Conservation (phyloP, 2,797 vertebrate species). For the Hylomyscus alleni region DNA sequence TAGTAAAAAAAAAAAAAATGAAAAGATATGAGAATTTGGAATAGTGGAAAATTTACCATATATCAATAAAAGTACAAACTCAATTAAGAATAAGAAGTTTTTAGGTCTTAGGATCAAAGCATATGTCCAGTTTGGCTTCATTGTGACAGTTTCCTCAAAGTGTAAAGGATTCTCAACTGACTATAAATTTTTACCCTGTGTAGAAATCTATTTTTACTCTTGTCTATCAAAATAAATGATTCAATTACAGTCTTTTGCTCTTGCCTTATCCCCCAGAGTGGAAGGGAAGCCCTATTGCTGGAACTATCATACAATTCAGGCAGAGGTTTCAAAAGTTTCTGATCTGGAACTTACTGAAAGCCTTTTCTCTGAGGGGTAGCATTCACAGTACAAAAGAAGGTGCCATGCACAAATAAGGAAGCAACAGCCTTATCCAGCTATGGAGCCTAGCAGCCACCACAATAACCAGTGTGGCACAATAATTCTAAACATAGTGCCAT, state of each 20-base stretch:
- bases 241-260: background rate
- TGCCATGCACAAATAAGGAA: background rate
- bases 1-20: background rate
- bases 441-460: background rate
- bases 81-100: background rate
- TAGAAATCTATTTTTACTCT: background rate
- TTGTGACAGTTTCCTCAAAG: background rate
- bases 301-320: background rate
- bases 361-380: background rate
- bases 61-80: background rate
- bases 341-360: background rate
- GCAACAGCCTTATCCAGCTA: background rate
- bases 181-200: background rate
- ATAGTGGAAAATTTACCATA: background rate
- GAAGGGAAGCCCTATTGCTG: background rate
- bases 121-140: background rate
- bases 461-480: background rate
- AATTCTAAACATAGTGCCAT: background rate
- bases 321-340: background rate
- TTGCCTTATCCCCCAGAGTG: background rate
- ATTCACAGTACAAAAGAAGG: background rate
- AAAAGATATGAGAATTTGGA: background rate
- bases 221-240: background rate
- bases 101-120: background rate
- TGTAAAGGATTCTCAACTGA: background rate